These are phyloP conservation scores for Limonius californicus DNA, from an alignment of 1,140 invertebrate genomes.

Conservation along the genomic window DNA sequence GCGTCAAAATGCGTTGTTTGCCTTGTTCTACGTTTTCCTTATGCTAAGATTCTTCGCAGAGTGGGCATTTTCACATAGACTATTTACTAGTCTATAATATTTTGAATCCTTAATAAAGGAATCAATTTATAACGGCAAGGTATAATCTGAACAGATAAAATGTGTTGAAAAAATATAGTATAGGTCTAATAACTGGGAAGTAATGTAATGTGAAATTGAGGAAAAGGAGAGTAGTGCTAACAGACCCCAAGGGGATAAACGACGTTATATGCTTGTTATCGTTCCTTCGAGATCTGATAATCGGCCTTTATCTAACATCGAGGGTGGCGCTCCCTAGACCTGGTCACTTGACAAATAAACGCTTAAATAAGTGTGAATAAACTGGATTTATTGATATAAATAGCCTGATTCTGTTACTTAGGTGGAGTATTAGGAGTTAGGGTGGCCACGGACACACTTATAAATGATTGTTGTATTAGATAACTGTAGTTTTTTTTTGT, in stretches of 20 bases:
- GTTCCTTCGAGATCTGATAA: background rate
- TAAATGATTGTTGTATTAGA: too few relatives aligned
- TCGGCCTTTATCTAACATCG: conserved; percentile 7
- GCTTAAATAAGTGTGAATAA: background rate
- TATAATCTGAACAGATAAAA: too few relatives aligned
- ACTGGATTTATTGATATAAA: conserved; percentile 7
- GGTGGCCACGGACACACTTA: too few relatives aligned
- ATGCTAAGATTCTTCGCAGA: background rate
- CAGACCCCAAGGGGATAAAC: background rate
- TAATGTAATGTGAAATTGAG: background rate
- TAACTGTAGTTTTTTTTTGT: too few relatives aligned
- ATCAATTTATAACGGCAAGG: too few relatives aligned
- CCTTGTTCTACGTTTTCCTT: conserved; percentile 1
- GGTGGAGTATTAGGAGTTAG: too few relatives aligned
- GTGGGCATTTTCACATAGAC: conserved; percentile 1
- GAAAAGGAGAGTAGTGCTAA: background rate
- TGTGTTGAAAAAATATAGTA: too few relatives aligned
- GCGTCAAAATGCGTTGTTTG: conserved; percentile 4
- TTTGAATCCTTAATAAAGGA: too few relatives aligned
- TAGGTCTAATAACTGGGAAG: too few relatives aligned
- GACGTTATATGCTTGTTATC: background rate
- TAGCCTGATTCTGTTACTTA: background rate
- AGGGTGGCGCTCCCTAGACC: background rate
- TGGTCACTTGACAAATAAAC: background rate
- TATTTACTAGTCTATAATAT: too few relatives aligned